A percentile compares a stretch with the other conserved stretches of the same genome.
phyloP scores from a whole-genome alignment of 2,888 invertebrate genomes.

The Drosophila dives region DNA sequence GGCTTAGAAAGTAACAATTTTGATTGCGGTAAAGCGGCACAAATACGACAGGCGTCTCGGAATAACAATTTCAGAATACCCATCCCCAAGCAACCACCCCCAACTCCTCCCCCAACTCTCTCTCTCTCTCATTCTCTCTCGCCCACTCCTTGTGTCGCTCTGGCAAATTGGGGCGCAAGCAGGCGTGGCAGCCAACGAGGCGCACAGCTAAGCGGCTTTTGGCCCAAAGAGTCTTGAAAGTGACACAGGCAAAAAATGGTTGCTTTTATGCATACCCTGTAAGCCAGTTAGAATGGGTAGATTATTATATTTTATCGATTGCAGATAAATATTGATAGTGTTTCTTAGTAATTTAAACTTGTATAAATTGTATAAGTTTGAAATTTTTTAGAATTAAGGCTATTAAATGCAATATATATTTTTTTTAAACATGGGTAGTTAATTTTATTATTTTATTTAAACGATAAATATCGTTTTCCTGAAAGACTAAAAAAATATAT shows the following conservation, averaged over 20 bases:
- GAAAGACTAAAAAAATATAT: background rate
- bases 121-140: background rate
- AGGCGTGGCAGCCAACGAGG: conserved; percentile 66
- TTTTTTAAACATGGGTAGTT: background rate
- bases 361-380: background rate
- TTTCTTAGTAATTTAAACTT: background rate
- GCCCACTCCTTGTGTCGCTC: conserved; percentile 7
- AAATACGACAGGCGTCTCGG: conserved; percentile 45
- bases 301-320: background rate
- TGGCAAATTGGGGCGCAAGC: conserved; percentile 41
- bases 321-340: background rate
- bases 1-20: conserved; percentile 81
- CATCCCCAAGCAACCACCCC: background rate
- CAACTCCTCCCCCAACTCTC: no score
- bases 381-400: background rate
- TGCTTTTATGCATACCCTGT: conserved; percentile 8
- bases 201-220: conserved; percentile 53
- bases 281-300: background rate
- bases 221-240: conserved; percentile 23
- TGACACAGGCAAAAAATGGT: conserved; percentile 35
- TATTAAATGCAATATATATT: background rate
- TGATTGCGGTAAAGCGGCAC: conserved; percentile 76
- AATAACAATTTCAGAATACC: conserved; percentile 52
- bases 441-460: background rate
- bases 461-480: background rate